phyloP scores from a whole-genome alignment of 2,888 invertebrate genomes.

The Drosophila infuscata region DNA sequence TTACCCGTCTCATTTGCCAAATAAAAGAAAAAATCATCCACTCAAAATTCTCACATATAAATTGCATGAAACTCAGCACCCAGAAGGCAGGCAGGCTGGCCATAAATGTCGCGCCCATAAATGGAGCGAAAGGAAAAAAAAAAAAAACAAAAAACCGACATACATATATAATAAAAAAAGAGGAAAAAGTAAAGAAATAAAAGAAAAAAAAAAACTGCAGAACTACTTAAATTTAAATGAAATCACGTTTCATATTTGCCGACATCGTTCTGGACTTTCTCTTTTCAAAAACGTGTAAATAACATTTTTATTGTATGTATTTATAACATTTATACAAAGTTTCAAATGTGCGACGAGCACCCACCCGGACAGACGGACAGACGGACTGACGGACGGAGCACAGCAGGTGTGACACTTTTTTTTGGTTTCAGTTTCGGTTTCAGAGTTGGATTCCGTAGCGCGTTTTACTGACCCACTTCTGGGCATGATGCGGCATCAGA shows the following conservation, averaged over 20 bases:
- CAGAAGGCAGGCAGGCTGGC: slow-evolving; percentile 15
- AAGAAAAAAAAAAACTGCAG: slow-evolving; percentile 45
- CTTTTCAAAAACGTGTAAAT: slow-evolving; percentile 81
- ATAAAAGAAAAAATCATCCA: slow-evolving; percentile 25
- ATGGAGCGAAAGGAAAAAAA: slow-evolving; percentile 14
- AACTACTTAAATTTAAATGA: slow-evolving; percentile 72
- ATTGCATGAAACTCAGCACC: slow-evolving; percentile 49
- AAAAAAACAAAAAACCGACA: slow-evolving; percentile 29
- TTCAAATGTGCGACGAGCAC: slow-evolving; percentile 50
- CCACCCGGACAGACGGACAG: slow-evolving; percentile 28
- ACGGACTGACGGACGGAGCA: slow-evolving; percentile 19
- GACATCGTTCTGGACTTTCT: slow-evolving; percentile 76
- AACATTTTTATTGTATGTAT: slow-evolving; percentile 76
- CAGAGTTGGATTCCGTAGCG: slow-evolving; percentile 48
- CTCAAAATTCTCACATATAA: slow-evolving; percentile 66
- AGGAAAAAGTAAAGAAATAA: slow-evolving; percentile 5
- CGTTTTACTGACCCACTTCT: slow-evolving; percentile 75
- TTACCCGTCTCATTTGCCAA: slow-evolving; percentile 50
- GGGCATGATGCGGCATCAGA: slow-evolving; percentile 60
- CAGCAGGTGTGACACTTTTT: slow-evolving; percentile 71
- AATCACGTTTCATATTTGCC: slow-evolving; percentile 61
- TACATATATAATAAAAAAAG: slow-evolving; percentile 8
- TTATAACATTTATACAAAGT: slow-evolving; percentile 72
- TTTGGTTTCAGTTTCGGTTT: slow-evolving; percentile 48
- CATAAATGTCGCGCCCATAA: slow-evolving; percentile 48